Evolutionary conservation across 2,888 invertebrate species (phyloP).

Genomic region (Amiota minor): DNA sequence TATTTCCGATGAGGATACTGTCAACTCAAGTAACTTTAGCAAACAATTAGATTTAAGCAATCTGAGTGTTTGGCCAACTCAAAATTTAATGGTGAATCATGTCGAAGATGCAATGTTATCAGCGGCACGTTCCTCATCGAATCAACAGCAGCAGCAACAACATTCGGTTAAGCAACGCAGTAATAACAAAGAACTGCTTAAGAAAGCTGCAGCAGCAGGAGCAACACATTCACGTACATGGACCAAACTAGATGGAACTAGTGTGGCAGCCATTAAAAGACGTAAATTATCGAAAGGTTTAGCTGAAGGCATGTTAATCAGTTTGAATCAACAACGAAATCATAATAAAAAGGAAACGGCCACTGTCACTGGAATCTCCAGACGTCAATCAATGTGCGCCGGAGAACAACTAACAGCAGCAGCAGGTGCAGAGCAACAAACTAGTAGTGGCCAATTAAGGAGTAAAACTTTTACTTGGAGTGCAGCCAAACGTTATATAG

Average conservation of each 20-base stretch:
- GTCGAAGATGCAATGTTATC: constrained; percentile 71
- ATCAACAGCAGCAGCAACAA: constrained; percentile 73
- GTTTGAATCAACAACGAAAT: constrained; percentile 59
- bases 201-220: constrained; percentile 44
- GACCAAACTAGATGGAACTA: constrained; percentile 60
- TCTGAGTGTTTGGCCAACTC: constrained; percentile 57
- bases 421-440: background rate
- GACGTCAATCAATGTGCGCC: constrained; percentile 66
- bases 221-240: constrained; percentile 53
- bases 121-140: constrained; percentile 59
- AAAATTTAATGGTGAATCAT: constrained; percentile 53
- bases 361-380: constrained; percentile 52
- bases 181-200: constrained; percentile 46
- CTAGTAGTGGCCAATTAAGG: constrained; percentile 58
- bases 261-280: constrained; percentile 77
- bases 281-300: constrained; percentile 77
- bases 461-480: constrained; percentile 70
- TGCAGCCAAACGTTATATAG: constrained; percentile 69
- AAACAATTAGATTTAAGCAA: constrained; percentile 61
- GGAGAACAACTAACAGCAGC: constrained; percentile 60
- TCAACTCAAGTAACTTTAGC: constrained; percentile 63
- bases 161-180: constrained; percentile 72
- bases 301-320: constrained; percentile 73
- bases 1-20: constrained; percentile 63
- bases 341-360: constrained; percentile 55